These are phyloP conservation scores for Spodoptera littoralis DNA, from an alignment of 2,888 invertebrate genomes.

Conservation along the genomic window DNA sequence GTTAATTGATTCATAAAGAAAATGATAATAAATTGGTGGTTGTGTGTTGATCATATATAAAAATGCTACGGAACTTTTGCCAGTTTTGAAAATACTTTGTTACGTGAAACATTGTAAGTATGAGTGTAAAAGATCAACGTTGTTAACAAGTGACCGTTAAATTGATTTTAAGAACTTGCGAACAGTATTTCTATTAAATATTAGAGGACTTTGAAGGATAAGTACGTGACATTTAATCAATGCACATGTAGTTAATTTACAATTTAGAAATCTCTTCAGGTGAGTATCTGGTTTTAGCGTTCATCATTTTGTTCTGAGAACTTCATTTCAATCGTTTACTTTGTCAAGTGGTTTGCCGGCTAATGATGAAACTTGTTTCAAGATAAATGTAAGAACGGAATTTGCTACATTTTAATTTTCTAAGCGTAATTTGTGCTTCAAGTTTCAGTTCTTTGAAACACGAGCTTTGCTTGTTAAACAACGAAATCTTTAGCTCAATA, in stretches of 20 bases:
- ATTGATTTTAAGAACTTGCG: conserved; percentile 38
- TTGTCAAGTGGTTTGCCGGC: conserved; percentile 4
- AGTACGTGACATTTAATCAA: neutral
- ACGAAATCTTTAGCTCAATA: conserved; percentile 7
- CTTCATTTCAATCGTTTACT: neutral
- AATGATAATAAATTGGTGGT: conserved; percentile 67
- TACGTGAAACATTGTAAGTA: conserved; percentile 65
- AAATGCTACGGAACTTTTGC: conserved; percentile 58
- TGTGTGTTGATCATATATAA: conserved; percentile 56
- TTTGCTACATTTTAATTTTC: conserved; percentile 33
- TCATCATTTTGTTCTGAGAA: conserved; percentile 3
- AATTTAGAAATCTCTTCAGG: neutral
- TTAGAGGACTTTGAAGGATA: conserved; percentile 3
- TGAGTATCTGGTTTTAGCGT: conserved; percentile 2
- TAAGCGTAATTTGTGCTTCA: conserved; percentile 24
- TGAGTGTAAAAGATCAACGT: conserved; percentile 41
- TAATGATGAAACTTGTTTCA: conserved; percentile 13
- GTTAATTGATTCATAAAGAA: conserved; percentile 61
- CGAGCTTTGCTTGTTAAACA: conserved; percentile 19
- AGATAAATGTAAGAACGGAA: conserved; percentile 15
- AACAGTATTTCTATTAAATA: conserved; percentile 3
- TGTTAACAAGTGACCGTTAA: conserved; percentile 47
- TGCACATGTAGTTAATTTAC: neutral
- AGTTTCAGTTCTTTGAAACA: conserved; percentile 39
- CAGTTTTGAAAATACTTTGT: conserved; percentile 62